Conservation (phyloP, 2,888 invertebrate genomes). For the Encarsia formosa region DNA sequence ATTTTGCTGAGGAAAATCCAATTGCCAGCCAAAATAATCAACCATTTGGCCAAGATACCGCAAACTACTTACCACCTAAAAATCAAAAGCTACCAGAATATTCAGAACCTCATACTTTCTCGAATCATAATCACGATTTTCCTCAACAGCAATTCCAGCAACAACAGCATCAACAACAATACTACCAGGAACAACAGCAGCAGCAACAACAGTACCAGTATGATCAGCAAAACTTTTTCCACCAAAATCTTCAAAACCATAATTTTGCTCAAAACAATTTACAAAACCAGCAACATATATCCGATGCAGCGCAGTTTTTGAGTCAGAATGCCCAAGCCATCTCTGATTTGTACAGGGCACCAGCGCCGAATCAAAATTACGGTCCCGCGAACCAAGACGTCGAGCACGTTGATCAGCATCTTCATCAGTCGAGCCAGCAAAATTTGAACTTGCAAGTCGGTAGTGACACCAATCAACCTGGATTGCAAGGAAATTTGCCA, state of each 20-base stretch:
- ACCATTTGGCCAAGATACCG: slow-evolving; percentile 42
- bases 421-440: slow-evolving; percentile 9
- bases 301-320: slow-evolving; percentile 45
- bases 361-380: slow-evolving; percentile 40
- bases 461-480: slow-evolving; percentile 9
- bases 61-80: slow-evolving; percentile 46
- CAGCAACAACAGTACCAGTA: background rate
- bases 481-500: slow-evolving; percentile 32
- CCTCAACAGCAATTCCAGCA: slow-evolving; percentile 4
- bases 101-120: slow-evolving; percentile 16
- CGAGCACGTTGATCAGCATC: slow-evolving; percentile 31
- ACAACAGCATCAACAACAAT: background rate
- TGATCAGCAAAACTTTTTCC: background rate
- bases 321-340: slow-evolving; percentile 46
- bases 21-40: slow-evolving; percentile 45
- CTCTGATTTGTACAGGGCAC: slow-evolving; percentile 42
- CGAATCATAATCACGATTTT: slow-evolving; percentile 16
- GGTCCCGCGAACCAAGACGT: slow-evolving; percentile 37
- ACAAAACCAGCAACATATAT: slow-evolving; percentile 34
- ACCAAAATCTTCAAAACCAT: background rate
- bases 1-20: slow-evolving; percentile 39
- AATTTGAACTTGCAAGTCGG: slow-evolving; percentile 7
- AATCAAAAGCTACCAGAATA: slow-evolving; percentile 44
- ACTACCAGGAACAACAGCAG: background rate
- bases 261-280: background rate